Conservation (phyloP, 2,113 vertebrate genomes). For the Carollia perspicillata region DNA sequence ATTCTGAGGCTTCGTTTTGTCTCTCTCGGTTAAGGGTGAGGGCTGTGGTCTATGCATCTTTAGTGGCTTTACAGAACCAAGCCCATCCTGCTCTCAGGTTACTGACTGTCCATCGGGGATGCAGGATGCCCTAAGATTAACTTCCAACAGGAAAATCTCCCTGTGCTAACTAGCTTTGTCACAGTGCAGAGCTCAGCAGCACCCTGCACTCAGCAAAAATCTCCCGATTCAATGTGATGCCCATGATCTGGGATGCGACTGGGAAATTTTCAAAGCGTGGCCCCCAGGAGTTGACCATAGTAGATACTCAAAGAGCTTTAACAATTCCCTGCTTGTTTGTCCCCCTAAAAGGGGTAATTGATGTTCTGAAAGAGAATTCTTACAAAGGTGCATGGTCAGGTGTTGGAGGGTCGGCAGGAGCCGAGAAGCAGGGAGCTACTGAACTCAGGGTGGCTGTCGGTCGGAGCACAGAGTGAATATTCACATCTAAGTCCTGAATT, state of each 20-base stretch:
- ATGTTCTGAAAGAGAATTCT: constrained; percentile 1
- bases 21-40: not conserved
- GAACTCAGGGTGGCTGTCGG: not conserved
- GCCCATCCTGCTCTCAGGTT: not conserved
- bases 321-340: not conserved
- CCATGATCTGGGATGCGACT: not conserved
- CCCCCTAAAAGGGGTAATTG: not conserved
- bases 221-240: not conserved
- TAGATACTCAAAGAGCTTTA: not conserved
- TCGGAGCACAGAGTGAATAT: not conserved
- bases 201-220: not conserved
- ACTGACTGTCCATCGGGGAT: not conserved
- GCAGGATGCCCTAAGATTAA: not conserved
- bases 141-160: not conserved
- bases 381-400: not conserved
- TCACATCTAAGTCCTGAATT: not conserved
- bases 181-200: not conserved
- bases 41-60: not conserved
- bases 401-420: not conserved
- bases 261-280: not conserved
- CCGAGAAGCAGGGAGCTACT: not conserved
- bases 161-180: not conserved
- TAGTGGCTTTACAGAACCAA: not conserved
- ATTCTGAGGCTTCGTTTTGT: not conserved
- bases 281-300: not conserved